Evolutionary conservation across 2,113 vertebrate species (phyloP), one percentile per base, ranked within the genome.

Genomic region (Rhabdomys dilectus): DNA sequence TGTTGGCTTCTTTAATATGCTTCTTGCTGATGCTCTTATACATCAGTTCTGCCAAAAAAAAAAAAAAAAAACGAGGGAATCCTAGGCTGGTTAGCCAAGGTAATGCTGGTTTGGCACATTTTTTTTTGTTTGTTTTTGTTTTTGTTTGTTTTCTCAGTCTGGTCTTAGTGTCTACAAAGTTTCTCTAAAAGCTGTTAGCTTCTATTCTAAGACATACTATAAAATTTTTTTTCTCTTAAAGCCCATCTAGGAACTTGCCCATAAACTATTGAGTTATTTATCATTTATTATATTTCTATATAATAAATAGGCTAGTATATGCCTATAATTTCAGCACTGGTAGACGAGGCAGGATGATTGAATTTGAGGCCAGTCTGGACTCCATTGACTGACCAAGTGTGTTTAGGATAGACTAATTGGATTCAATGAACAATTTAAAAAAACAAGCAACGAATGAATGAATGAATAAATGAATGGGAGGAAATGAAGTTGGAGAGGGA

Each of bases 151-250:
- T 58, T 24, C 22, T 68, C 51, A 56, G 19, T 80, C 36, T 92
- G 76, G 24, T 70, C 24, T 48, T 73, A 91, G 9, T 9, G 0
- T 10, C 34, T 58, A 26, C 87, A 53, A 89, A 58, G 17, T 87
- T 91, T 93, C 91, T 82, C 42, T 42, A 60, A 91, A 90, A 81
- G 4, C n/a, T 17, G 2, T 11, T 45, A 39, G 45, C 53, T 62
- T 42, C 21, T 94, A 64, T 88, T 82, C n/a, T 31, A 68, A 89
- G 66, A 76, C 68, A 51, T 92, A 39, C 88, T 66, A 93, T 39
- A 78, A 76, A 58, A 91, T n/a, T 39, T 77, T 91, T 75, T 16
- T 48, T 76, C 45, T 80, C 72, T 73, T 48, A 77, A 72, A 92
- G 53, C 29, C n/a, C 26, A 36, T 94, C 75, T 64, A 81, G 21